Percentiles rank a stretch among this genome's conserved stretches.
These are phyloP conservation scores for Apocrypta bakeri DNA, from an alignment of 1,140 invertebrate genomes.

Conservation along the genomic window DNA sequence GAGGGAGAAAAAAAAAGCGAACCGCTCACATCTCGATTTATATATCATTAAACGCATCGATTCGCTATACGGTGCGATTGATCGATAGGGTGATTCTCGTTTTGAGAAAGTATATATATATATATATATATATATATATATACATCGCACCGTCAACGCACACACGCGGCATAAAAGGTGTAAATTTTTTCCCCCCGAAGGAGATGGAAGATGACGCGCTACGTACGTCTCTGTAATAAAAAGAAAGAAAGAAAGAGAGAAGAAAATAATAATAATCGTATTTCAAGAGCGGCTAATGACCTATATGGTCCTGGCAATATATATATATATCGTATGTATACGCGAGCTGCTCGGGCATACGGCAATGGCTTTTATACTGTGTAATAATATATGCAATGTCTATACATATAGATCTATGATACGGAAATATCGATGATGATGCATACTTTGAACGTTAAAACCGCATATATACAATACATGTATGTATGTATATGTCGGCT, in stretches of 20 bases:
- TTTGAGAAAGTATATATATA: background rate
- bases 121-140: too few species aligned
- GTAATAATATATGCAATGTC: background rate
- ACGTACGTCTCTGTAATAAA: background rate
- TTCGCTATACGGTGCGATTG: background rate
- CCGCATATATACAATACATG: too few species aligned
- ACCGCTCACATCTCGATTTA: background rate
- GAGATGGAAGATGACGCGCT: background rate
- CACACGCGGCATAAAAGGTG: background rate
- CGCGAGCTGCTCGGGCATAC: constrained; percentile 24
- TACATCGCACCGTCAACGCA: background rate
- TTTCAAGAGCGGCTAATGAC: background rate
- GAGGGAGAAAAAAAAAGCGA: background rate
- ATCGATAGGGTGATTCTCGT: background rate
- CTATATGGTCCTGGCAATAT: background rate
- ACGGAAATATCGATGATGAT: background rate
- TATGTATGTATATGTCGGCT: background rate
- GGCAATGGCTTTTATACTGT: constrained; percentile 36
- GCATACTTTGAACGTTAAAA: too few species aligned
- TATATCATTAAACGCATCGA: background rate
- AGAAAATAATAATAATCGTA: background rate
- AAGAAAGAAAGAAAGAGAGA: background rate
- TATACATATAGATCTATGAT: background rate
- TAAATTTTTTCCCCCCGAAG: background rate
- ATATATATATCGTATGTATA: too few species aligned